Conservation (phyloP, 2,113 vertebrate genomes). For the Morone chrysops region DNA sequence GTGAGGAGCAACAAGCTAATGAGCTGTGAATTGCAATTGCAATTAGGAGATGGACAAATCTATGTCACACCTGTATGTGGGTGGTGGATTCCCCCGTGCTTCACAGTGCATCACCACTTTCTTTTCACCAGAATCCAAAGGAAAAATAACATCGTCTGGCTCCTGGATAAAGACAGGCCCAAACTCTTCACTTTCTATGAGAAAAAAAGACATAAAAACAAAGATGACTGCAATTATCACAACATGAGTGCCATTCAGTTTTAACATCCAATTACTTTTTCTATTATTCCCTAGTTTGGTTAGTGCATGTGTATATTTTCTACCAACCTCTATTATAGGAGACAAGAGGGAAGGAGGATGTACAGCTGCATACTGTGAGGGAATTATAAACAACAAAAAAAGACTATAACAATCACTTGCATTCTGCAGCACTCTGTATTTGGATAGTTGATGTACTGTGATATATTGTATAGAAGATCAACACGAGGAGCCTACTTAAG, state of each 20-base stretch:
- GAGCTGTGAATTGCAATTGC: slow-evolving; percentile 3
- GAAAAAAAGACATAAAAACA: slow-evolving; percentile 39
- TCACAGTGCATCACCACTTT: slow-evolving; percentile 93
- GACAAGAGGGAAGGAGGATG: slow-evolving; percentile 9
- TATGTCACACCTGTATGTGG: slow-evolving; percentile 90
- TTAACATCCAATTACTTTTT: slow-evolving; percentile 33
- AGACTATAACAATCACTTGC: not conserved
- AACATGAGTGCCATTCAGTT: slow-evolving; percentile 10
- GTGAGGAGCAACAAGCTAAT: slow-evolving; percentile 29
- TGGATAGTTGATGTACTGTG: not conserved
- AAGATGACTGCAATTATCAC: slow-evolving; percentile 32
- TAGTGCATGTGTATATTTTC: not conserved
- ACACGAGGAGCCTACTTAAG: not conserved
- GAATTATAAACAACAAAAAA: slow-evolving; percentile 29
- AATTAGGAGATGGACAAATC: slow-evolving; percentile 29
- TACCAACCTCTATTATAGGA: not conserved
- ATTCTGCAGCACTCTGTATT: not conserved
- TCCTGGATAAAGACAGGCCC: slow-evolving; percentile 95
- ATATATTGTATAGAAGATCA: not conserved
- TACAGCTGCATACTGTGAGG: not conserved
- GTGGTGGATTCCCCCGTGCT: slow-evolving; percentile 89
- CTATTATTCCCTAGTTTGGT: slow-evolving; percentile 24
- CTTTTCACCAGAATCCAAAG: slow-evolving; percentile 93
- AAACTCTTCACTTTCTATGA: slow-evolving; percentile 90
- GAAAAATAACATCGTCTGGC: slow-evolving; percentile 91